Evolutionary conservation across 53 echinoderm and acorn worm genomes (phyloP), one percentile per base, ranked within the genome.

Genomic region (Zoroaster sp.): DNA sequence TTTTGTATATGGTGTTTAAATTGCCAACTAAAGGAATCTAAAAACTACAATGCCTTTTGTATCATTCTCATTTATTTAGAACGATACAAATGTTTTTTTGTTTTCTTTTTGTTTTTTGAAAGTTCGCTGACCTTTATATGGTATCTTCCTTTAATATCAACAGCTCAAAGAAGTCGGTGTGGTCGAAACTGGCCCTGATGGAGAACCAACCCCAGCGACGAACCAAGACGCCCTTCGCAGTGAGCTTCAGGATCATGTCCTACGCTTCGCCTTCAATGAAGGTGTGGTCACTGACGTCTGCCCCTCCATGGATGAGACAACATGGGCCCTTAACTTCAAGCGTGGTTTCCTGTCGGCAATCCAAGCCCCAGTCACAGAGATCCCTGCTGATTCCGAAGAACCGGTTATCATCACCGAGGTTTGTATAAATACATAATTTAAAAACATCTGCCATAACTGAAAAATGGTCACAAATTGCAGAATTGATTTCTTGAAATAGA

Each of bases 261-360:
- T 96, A 6, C 87, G 92, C 51, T 95, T 96, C 72, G 89, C 91
- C 33, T 95, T 95, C 83, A 73, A 92, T 41, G 88, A 91, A 28
- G 96, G 96, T 32, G 55, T 59, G 17, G 93, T 96, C 49, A 90
- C 92, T 5, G 83, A 91, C 1, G 90, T 96, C 33, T 96, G 96
- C 72, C 93, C 92, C 21, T 80, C 83, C 5, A 44, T 73, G 7
- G 92, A 80, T 23, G 96, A 96, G 63, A 71, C 78, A 14, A 40
- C 75, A 2, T 90, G 90, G 92, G 92, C 80, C 10, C 87, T 93
- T 46, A 96, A 96, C 90, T 76, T 95, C 80, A 96, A 96, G 87
- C 88, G 96, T 42, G 95, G 94, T 23, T 42, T 94, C 83, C 55
- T 96, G 70, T 96, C 96, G 30, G 88, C 93, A n/a, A 86, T 96